These are phyloP conservation scores for Carcina quercana DNA, from an alignment of 2,888 invertebrate species.

Conservation along the genomic window DNA sequence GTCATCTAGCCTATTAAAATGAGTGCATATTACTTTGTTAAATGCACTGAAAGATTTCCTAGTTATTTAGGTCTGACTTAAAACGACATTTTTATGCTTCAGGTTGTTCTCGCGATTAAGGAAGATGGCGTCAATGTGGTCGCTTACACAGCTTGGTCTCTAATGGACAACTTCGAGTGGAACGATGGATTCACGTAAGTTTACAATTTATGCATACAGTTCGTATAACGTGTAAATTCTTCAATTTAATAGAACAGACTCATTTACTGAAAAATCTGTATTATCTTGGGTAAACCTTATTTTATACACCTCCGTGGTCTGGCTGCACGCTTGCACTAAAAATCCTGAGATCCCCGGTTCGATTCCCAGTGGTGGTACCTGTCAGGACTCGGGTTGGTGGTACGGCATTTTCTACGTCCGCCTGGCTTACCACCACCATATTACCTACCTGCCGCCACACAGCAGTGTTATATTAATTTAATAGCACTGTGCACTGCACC, in stretches of 20 bases:
- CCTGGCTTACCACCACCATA: no score
- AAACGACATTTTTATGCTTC: no score
- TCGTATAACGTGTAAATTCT: neutral
- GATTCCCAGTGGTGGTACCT: no score
- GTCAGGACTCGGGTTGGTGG: no score
- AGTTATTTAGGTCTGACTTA: no score
- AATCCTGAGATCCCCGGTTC: neutral
- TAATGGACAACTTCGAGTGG: conserved; percentile 88
- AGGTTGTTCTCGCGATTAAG: conserved; percentile 3
- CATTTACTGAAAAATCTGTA: neutral
- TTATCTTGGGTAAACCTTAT: neutral
- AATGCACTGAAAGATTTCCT: no score
- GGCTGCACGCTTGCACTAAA: neutral
- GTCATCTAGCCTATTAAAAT: no score
- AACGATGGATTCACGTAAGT: conserved; percentile 76
- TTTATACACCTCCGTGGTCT: neutral
- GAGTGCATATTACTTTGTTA: no score
- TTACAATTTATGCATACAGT: neutral
- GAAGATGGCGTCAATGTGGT: conserved; percentile 73
- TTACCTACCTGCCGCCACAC: no score
- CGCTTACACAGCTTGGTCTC: conserved; percentile 82
- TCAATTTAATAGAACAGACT: neutral
- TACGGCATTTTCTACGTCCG: no score
- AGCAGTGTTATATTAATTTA: no score
- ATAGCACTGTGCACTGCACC: no score